A percentile compares a stretch with the other conserved stretches of the same genome.
Conservation (phyloP, 92 coral and sea anemone species). For the Metridium senile region DNA sequence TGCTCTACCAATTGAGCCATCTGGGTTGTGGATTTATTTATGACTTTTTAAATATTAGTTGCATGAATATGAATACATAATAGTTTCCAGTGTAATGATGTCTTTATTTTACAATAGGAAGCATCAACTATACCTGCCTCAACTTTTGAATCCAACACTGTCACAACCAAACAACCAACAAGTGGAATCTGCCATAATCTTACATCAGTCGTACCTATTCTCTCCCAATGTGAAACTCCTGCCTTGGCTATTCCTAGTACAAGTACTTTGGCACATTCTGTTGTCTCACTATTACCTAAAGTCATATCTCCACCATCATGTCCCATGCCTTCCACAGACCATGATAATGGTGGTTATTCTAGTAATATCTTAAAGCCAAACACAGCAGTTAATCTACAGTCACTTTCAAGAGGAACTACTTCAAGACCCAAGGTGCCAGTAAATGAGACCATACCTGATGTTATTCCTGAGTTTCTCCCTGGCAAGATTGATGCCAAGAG, state of each 20-base stretch:
- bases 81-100: too few relatives aligned
- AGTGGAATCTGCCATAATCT: neutral
- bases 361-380: conserved; percentile 15
- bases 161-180: neutral
- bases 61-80: too few relatives aligned
- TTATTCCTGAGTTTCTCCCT: conserved; percentile 56
- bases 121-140: neutral
- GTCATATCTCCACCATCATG: conserved; percentile 12
- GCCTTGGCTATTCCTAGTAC: neutral
- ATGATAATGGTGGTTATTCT: neutral
- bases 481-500: conserved; percentile 68
- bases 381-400: conserved; percentile 5
- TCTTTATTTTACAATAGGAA: neutral
- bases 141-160: neutral
- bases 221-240: neutral
- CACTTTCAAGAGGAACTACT: neutral
- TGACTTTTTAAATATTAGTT: too few relatives aligned
- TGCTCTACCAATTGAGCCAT: too few relatives aligned
- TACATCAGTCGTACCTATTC: conserved; percentile 6
- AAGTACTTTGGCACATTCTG: conserved; percentile 20
- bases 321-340: neutral
- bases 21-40: too few relatives aligned
- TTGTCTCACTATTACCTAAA: conserved; percentile 36
- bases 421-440: neutral
- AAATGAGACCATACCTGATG: conserved; percentile 15